A percentile compares a stretch with the other conserved stretches of the same genome.
Evolutionary conservation across 1,140 invertebrate species (phyloP).

Genomic region (Pseudomyrmex sp.): DNA sequence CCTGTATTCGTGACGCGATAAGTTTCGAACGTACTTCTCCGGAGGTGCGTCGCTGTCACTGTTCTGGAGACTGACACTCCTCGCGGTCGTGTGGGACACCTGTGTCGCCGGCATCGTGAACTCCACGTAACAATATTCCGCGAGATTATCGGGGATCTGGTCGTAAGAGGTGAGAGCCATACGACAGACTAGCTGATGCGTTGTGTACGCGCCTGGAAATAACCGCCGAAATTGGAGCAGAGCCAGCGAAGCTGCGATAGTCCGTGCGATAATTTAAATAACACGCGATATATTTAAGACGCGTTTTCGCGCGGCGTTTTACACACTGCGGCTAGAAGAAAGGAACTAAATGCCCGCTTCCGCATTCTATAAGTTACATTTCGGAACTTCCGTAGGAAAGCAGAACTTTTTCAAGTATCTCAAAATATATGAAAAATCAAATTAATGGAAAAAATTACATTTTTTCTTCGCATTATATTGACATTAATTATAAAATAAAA

Average conservation of each 20-base stretch:
- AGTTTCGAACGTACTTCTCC: slow-evolving; percentile 99
- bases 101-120: slow-evolving; percentile 99
- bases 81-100: slow-evolving; percentile 97
- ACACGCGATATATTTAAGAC: slow-evolving; percentile 19
- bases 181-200: slow-evolving; percentile 96
- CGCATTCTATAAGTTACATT: too few species aligned
- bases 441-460: background rate
- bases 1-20: slow-evolving; percentile 98
- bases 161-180: slow-evolving; percentile 98
- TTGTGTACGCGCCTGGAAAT: slow-evolving; percentile 96
- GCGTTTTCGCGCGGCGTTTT: background rate
- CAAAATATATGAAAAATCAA: background rate
- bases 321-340: too few species aligned
- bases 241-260: slow-evolving; percentile 12
- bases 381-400: too few species aligned
- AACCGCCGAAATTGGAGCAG: slow-evolving; percentile 51
- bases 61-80: slow-evolving; percentile 96
- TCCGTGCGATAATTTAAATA: slow-evolving; percentile 2
- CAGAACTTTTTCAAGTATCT: too few species aligned
- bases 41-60: slow-evolving; percentile 96
- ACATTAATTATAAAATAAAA: background rate
- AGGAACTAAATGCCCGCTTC: too few species aligned
- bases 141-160: slow-evolving; percentile 96
- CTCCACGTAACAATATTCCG: slow-evolving; percentile 95
- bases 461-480: background rate